A percentile compares a stretch with the other conserved stretches of the same genome.
Evolutionary conservation across 2,888 invertebrate genomes (phyloP).

Genomic region (Nymphalis urticae): DNA sequence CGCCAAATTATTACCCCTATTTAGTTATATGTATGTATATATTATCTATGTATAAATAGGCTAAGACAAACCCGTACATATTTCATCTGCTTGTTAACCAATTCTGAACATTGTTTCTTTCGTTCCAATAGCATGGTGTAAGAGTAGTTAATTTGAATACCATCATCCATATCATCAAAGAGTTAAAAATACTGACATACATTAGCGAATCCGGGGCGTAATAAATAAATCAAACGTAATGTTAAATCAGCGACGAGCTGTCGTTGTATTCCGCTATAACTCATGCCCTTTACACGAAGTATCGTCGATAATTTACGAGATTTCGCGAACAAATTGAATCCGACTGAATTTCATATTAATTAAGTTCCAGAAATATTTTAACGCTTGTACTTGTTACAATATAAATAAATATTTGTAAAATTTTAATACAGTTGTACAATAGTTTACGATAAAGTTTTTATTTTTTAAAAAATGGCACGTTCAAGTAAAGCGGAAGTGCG

Average conservation of each 20-base stretch:
- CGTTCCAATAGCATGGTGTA: too few relatives aligned
- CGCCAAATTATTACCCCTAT: too few relatives aligned
- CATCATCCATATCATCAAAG: not conserved
- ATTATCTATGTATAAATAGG: too few relatives aligned
- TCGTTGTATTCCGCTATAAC: slow-evolving; percentile 31
- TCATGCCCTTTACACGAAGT: slow-evolving; percentile 16
- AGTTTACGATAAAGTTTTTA: too few relatives aligned
- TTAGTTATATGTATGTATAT: too few relatives aligned
- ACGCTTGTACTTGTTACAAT: not conserved
- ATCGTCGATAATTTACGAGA: slow-evolving; percentile 5
- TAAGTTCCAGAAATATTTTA: not conserved
- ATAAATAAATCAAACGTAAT: slow-evolving; percentile 11
- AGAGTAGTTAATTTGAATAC: not conserved
- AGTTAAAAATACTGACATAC: not conserved
- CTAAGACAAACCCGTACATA: too few relatives aligned
- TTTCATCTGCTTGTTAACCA: too few relatives aligned
- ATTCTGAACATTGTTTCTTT: too few relatives aligned
- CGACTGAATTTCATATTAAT: not conserved
- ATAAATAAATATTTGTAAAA: too few relatives aligned
- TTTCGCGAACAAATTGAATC: not conserved
- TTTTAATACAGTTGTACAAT: too few relatives aligned
- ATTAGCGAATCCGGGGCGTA: slow-evolving; percentile 12
- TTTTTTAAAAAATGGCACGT: too few relatives aligned
- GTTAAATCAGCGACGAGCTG: slow-evolving; percentile 26
- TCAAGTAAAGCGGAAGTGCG: too few relatives aligned